Evolutionary conservation across 1,140 invertebrate species (phyloP).

Genomic region (Zaprionus tsacasi): DNA sequence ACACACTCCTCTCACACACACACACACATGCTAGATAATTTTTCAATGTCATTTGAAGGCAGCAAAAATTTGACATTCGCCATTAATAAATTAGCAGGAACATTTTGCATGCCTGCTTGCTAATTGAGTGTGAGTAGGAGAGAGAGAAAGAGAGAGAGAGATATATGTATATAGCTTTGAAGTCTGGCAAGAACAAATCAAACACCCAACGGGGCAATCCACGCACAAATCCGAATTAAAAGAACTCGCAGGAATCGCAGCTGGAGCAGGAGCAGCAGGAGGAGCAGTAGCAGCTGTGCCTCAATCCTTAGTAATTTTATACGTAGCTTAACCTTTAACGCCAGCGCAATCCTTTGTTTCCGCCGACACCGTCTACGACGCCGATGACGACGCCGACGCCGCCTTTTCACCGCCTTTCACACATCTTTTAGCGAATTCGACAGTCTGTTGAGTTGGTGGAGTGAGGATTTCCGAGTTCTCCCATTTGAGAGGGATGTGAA

Average conservation of each 20-base stretch:
- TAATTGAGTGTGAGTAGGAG: slow-evolving; percentile 63
- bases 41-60: slow-evolving; percentile 76
- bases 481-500: not conserved
- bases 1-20: not conserved
- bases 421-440: slow-evolving; percentile 73
- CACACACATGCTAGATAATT: slow-evolving; percentile 53
- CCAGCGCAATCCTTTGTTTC: slow-evolving; percentile 61
- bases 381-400: slow-evolving; percentile 13
- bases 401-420: slow-evolving; percentile 74
- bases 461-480: slow-evolving; percentile 31
- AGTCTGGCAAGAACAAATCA: slow-evolving; percentile 47
- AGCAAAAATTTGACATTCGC: slow-evolving; percentile 67
- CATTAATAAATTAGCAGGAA: slow-evolving; percentile 75
- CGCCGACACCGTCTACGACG: slow-evolving; percentile 47
- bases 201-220: slow-evolving; percentile 17
- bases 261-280: not conserved
- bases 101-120: slow-evolving; percentile 49
- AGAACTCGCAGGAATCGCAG: slow-evolving; percentile 46
- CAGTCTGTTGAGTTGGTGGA: not conserved
- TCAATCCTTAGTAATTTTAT: slow-evolving; percentile 67
- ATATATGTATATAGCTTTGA: too few species aligned
- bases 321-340: slow-evolving; percentile 64
- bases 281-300: slow-evolving; percentile 51
- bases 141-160: not conserved
- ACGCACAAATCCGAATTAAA: slow-evolving; percentile 57